Conservation (phyloP, 2,888 invertebrate genomes). For the Drosophila borealis region DNA sequence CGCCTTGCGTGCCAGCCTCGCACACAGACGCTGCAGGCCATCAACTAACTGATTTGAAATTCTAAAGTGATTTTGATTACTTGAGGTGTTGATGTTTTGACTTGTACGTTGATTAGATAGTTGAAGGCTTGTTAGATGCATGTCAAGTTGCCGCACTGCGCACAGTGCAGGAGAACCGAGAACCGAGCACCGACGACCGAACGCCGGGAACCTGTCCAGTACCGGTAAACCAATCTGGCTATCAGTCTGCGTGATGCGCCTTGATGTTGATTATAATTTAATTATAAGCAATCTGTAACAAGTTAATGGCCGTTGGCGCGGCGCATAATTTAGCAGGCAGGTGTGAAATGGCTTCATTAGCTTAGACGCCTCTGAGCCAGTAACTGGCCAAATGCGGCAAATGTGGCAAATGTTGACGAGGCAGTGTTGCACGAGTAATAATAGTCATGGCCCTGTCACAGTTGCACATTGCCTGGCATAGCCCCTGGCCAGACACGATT, state of each 20-base stretch:
- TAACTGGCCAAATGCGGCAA: slow-evolving; percentile 28
- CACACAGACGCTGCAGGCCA: slow-evolving; percentile 59
- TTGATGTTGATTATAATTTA: slow-evolving; percentile 75
- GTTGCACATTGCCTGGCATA: slow-evolving; percentile 29
- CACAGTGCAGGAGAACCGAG: background rate
- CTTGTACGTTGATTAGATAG: slow-evolving; percentile 80
- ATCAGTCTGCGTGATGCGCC: slow-evolving; percentile 47
- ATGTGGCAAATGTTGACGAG: slow-evolving; percentile 44
- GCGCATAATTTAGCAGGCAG: slow-evolving; percentile 70
- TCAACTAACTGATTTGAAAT: slow-evolving; percentile 74
- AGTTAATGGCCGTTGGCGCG: slow-evolving; percentile 62
- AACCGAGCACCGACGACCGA: background rate
- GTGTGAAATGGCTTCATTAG: slow-evolving; percentile 78
- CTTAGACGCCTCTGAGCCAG: slow-evolving; percentile 47
- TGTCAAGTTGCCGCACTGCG: slow-evolving; percentile 51
- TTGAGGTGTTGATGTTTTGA: slow-evolving; percentile 80
- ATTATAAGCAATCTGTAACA: slow-evolving; percentile 77
- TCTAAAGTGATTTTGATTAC: slow-evolving; percentile 80
- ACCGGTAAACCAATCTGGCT: slow-evolving; percentile 11
- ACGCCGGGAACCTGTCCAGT: slow-evolving; percentile 22
- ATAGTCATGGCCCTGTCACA: slow-evolving; percentile 67
- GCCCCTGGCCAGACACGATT: slow-evolving; percentile 31
- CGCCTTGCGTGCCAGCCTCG: slow-evolving; percentile 48
- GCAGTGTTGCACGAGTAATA: slow-evolving; percentile 56
- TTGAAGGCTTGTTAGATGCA: slow-evolving; percentile 77